A percentile compares a stretch with the other conserved stretches of the same genome.
Evolutionary conservation across 1,140 invertebrate species (phyloP).

Genomic region (Drosophila nasuta): DNA sequence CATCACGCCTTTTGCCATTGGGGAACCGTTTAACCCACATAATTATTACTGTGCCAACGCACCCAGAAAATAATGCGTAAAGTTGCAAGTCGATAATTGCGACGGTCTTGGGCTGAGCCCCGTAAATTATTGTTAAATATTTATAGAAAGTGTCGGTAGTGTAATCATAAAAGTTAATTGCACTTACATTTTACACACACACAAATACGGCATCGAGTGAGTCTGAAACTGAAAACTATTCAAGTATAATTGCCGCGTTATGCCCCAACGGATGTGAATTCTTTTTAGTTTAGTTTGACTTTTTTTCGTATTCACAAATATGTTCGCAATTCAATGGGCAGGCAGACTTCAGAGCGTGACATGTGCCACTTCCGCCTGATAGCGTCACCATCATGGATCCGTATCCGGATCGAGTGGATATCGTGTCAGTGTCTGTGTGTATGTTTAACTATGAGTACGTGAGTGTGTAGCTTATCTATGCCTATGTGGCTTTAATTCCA

Average conservation of each 20-base stretch:
- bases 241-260: conserved; percentile 65
- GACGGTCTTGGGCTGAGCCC: conserved; percentile 11
- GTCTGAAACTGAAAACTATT: conserved; percentile 48
- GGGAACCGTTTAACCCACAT: conserved; percentile 74
- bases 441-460: neutral
- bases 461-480: conserved; percentile 7
- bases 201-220: neutral
- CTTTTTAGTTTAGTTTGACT: conserved; percentile 44
- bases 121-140: conserved; percentile 76
- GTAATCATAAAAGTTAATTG: conserved; percentile 74
- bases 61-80: conserved; percentile 64
- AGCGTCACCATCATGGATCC: conserved; percentile 73
- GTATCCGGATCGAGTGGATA: conserved; percentile 66
- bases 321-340: conserved; percentile 69
- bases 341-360: conserved; percentile 61
- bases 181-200: conserved; percentile 32
- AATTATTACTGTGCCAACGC: conserved; percentile 67
- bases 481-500: conserved; percentile 42
- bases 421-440: conserved; percentile 5
- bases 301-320: conserved; percentile 42
- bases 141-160: conserved; percentile 50
- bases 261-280: conserved; percentile 64
- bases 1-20: conserved; percentile 58
- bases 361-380: conserved; percentile 82
- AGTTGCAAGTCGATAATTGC: conserved; percentile 71